Base-by-base conservation (phyloP, 1,140 invertebrate species). In the Oryctes rhinoceros region DNA sequence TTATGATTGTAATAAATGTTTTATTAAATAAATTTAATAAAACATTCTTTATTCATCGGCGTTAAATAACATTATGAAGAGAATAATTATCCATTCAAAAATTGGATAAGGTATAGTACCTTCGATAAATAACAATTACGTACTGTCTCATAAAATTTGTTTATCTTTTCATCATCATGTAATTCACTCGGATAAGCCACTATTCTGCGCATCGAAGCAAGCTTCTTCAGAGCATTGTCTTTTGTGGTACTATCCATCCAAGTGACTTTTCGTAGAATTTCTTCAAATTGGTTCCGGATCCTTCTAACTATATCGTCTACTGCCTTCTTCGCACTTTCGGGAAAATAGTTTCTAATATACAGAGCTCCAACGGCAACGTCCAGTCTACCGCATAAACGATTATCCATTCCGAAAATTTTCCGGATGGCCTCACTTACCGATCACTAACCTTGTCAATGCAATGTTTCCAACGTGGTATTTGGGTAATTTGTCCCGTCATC, bases 241-340 rank as follows among this genome's bases (percentile, higher is more conserved):
- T 88, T 89, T 1, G 94, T 94, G 30, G 89, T 88, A 7, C 89
- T 86, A 82, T 95, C 91, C 90, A 92, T 92, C 91, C 91, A 92
- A 30, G 89, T 87, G 20, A 89, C 88, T 79, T 88, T 87, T 13
- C 88, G 84, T 13, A 92, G 85, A 13, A 91, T 85, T 65, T 84
- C 80, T 9, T 83, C 77, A 62, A 91, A 90, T 76, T 93, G 91
- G 13, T 89, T 84, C 53, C 91, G 87, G 20, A 96, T 92, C 83
- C 91, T 91, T 76, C 86, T 82, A 3, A 94, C 92, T 92, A 94
- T 93, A 78, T 91, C 90, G 74, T 91, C 84, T 2, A 92, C 92
- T 75, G 87, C 89, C 53, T 87, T 87, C 81, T 89, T 88, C 1
- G 89, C 87, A 20, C 87, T 87, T 81, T 89, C 88, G 78, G 90